Base-by-base conservation (phyloP, 2,888 invertebrate species). In the Lampropteryx suffumata region DNA sequence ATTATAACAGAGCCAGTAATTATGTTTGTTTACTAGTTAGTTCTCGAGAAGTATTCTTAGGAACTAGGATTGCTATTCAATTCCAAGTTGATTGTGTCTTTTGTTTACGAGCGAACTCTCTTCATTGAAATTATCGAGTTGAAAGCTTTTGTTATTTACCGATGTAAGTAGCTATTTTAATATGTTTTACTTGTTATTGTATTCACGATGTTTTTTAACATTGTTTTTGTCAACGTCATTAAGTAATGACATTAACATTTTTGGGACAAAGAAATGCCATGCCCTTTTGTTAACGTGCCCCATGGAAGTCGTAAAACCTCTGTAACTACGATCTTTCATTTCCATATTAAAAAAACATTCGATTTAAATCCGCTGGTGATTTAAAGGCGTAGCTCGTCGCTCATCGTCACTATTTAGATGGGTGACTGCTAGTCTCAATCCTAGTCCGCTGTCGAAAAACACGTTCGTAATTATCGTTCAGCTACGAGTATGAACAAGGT, bases 221-320 rank as follows among this genome's bases (percentile, higher is more conserved):
- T 6, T 6, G 30, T 13, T 7, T 12, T 12, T 30, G 7, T 12
- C 9, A n/a, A 24, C 24, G 24, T 2, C 24, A 24, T 24, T 24
- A 17, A 3, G 26, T 11, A 27, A 58, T 66, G 70, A 47, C 67
- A 69, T 64, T 65, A 54, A 54, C 47, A 57, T 62, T 66, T 60
- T 49, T 50, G 49, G 30, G 50, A 56, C 57, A 57, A 63, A 57
- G 50, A 68, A 70, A 71, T 71, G 65, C 59, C 65, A 59, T 58
- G 69, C 57, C 69, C 70, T 73, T 24, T 72, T 66, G 57, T 60
- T 48, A 59, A 58, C 57, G 52, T 50, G 50, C 46, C 52, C 59
- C 53, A 56, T 61, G 54, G 52, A 57, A 46, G 58, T 61, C 55
- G 53, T 53, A 52, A 40, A 54, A 48, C 51, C 49, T 47, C 42